Evolutionary conservation across 1,140 invertebrate genomes (phyloP).

Genomic region (Sarcophaga bullata): DNA sequence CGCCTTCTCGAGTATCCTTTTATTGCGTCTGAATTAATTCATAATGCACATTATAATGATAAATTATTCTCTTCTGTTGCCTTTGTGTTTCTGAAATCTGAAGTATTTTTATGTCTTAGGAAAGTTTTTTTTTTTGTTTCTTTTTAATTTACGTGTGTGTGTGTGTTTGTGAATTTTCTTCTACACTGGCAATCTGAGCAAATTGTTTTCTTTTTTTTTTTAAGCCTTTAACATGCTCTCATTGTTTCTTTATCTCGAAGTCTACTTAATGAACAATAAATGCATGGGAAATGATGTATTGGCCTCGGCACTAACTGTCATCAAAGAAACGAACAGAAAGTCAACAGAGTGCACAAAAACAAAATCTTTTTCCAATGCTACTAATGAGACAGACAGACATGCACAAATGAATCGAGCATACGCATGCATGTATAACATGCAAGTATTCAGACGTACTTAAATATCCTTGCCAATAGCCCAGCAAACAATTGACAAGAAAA

Average conservation of each 20-base stretch:
- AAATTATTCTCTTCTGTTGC: not conserved
- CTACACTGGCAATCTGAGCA: not conserved
- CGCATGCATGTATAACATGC: not conserved
- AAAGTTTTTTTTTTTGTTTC: not conserved
- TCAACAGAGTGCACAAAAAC: too few species aligned
- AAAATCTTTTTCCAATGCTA: too few species aligned
- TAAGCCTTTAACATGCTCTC: not conserved
- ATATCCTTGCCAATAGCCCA: too few species aligned
- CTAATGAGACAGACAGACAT: too few species aligned
- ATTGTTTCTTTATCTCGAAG: not conserved
- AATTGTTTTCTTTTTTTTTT: not conserved
- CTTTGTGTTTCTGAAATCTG: not conserved
- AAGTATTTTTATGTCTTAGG: not conserved
- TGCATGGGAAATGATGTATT: conserved; percentile 12
- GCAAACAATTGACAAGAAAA: too few species aligned
- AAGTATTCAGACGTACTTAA: not conserved
- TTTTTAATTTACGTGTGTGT: not conserved
- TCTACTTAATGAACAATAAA: conserved; percentile 25
- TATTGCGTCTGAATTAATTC: not conserved
- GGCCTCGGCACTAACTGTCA: conserved; percentile 3
- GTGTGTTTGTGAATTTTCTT: not conserved
- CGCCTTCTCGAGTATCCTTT: too few species aligned
- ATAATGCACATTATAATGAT: not conserved
- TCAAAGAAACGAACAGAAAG: not conserved
- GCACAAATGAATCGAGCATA: not conserved